Conservation (phyloP, 2,888 invertebrate species). For the Stictocephala bisonia region DNA sequence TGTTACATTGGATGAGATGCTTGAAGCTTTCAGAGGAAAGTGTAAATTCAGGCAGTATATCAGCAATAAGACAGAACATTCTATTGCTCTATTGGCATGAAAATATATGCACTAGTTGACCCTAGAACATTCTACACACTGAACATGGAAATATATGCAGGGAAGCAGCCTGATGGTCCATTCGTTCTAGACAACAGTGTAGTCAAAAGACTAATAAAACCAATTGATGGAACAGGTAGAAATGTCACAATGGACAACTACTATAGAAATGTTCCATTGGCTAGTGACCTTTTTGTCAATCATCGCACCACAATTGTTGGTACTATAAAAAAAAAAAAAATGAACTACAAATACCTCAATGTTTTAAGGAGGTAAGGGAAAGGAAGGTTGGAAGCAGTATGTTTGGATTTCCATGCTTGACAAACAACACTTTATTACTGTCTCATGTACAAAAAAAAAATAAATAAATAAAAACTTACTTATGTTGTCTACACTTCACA, state of each 20-base stretch:
- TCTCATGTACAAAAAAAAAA: background rate
- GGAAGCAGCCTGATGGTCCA: slow-evolving; percentile 50
- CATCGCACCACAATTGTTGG: slow-evolving; percentile 19
- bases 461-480: slow-evolving; percentile 14
- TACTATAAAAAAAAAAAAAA: slow-evolving; percentile 11
- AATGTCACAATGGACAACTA: slow-evolving; percentile 25
- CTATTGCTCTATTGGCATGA: too few relatives aligned
- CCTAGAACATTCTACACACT: slow-evolving; percentile 48
- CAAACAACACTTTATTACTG: background rate
- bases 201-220: slow-evolving; percentile 49
- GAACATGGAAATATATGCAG: slow-evolving; percentile 51
- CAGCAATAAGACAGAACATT: slow-evolving; percentile 60
- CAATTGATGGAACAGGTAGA: slow-evolving; percentile 33
- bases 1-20: slow-evolving; percentile 57
- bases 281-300: slow-evolving; percentile 8
- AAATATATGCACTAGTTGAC: slow-evolving; percentile 58
- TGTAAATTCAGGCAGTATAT: slow-evolving; percentile 58
- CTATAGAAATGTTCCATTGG: slow-evolving; percentile 12
- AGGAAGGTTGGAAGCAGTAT: background rate
- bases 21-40: slow-evolving; percentile 48
- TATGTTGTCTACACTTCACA: background rate
- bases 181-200: slow-evolving; percentile 47
- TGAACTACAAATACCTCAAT: slow-evolving; percentile 1
- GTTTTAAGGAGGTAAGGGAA: background rate
- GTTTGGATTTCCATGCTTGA: slow-evolving; percentile 3